Conservation (phyloP, 2,888 invertebrate genomes). For the Melolontha melolontha region DNA sequence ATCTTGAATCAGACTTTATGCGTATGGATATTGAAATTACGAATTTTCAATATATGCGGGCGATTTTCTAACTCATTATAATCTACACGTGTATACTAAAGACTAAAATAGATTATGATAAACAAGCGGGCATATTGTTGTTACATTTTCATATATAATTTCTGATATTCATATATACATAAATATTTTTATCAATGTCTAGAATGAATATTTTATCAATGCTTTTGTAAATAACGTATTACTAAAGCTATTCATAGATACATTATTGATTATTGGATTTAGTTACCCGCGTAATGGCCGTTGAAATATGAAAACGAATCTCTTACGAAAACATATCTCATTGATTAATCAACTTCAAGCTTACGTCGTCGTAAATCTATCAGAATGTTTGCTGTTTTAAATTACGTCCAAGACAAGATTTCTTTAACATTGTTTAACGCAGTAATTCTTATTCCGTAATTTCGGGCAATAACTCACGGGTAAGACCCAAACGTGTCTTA, state of each 20-base stretch:
- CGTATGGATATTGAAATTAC: too few relatives aligned
- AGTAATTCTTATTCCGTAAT: constrained; percentile 43
- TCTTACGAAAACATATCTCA: constrained; percentile 19
- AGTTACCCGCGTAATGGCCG: constrained; percentile 20
- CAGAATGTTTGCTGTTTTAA: constrained; percentile 41
- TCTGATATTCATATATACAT: too few relatives aligned
- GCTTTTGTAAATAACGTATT: neutral
- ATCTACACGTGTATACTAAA: too few relatives aligned
- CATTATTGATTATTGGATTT: constrained; percentile 22
- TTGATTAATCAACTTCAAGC: constrained; percentile 36
- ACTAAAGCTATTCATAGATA: constrained; percentile 2
- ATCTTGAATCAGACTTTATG: too few relatives aligned
- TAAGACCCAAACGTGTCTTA: constrained; percentile 50
- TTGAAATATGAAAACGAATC: constrained; percentile 36
- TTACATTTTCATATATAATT: too few relatives aligned
- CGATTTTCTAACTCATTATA: too few relatives aligned
- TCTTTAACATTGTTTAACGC: constrained; percentile 40
- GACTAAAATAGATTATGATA: too few relatives aligned
- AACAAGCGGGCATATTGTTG: too few relatives aligned
- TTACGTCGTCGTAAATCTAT: constrained; percentile 26
- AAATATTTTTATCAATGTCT: too few relatives aligned
- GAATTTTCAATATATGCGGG: too few relatives aligned
- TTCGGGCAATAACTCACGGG: constrained; percentile 41
- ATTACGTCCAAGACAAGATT: constrained; percentile 32
- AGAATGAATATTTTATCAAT: too few relatives aligned